A percentile compares a stretch with the other conserved stretches of the same genome.
phyloP scores from a whole-genome alignment of 2,888 invertebrate species.

The Fissipunctia ypsillon region DNA sequence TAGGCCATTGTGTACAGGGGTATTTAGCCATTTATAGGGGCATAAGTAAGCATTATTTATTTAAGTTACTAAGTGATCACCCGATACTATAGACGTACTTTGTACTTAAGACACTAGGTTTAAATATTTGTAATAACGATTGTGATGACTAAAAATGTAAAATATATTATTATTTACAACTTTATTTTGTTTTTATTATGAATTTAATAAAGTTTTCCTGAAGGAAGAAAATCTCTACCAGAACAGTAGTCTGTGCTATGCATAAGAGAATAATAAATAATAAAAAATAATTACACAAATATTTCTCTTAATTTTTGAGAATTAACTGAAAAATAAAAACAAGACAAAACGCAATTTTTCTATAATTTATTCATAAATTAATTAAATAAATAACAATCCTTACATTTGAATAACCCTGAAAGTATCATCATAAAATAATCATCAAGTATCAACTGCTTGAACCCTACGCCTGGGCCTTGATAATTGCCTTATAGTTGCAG shows the following conservation, averaged over 20 bases:
- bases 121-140: conserved; percentile 57
- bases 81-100: conserved; percentile 42
- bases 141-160: conserved; percentile 68
- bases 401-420: background rate
- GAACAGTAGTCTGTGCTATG: background rate
- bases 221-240: background rate
- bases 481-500: background rate
- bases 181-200: conserved; percentile 53
- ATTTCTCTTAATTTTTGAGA: background rate
- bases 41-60: conserved; percentile 79
- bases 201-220: background rate
- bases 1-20: conserved; percentile 19
- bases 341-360: background rate
- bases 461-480: background rate
- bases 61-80: conserved; percentile 71
- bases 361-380: conserved; percentile 42
- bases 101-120: conserved; percentile 52
- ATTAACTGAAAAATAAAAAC: background rate
- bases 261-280: background rate
- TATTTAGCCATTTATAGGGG: conserved; percentile 40
- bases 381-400: conserved; percentile 9
- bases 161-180: conserved; percentile 62
- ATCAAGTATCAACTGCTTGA: background rate
- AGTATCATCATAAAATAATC: background rate
- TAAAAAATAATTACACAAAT: no score